phyloP scores from a whole-genome alignment of 2,113 vertebrate genomes.

The Cyprinodon brontotheroides region DNA sequence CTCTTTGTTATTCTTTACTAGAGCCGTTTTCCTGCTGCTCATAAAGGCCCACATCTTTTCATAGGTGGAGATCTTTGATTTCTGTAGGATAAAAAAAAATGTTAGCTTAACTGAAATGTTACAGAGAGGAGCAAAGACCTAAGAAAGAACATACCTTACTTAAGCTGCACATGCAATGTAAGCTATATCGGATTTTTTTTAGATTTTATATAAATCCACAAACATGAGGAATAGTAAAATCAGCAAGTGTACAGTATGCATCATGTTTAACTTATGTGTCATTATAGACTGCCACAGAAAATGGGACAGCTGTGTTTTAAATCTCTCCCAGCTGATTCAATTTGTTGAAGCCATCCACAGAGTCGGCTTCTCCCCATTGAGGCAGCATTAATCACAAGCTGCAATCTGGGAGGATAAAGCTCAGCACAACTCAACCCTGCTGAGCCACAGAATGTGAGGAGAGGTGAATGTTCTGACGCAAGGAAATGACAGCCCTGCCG shows the following conservation, averaged over 20 bases:
- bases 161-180: background rate
- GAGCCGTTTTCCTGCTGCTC: conserved; percentile 92
- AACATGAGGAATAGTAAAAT: conserved; percentile 10
- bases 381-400: conserved; percentile 74
- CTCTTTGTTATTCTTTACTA: conserved; percentile 92
- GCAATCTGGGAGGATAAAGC: conserved; percentile 77
- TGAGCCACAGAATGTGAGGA: conserved; percentile 51
- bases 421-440: conserved; percentile 59
- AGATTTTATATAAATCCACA: background rate
- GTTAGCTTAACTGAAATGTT: background rate
- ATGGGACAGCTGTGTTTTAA: conserved; percentile 77
- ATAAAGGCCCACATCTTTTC: conserved; percentile 99
- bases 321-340: conserved; percentile 79
- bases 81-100: conserved; percentile 76
- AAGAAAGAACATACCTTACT: background rate
- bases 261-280: conserved; percentile 15
- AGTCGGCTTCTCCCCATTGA: conserved; percentile 62
- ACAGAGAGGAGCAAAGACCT: background rate
- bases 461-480: conserved; percentile 15
- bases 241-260: background rate
- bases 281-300: conserved; percentile 58
- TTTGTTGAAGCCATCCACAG: conserved; percentile 75
- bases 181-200: background rate
- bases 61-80: conserved; percentile 98
- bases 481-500: conserved; percentile 35